Base-by-base conservation (phyloP, 2,113 vertebrate genomes). In the Phalacrocorax aristotelis region DNA sequence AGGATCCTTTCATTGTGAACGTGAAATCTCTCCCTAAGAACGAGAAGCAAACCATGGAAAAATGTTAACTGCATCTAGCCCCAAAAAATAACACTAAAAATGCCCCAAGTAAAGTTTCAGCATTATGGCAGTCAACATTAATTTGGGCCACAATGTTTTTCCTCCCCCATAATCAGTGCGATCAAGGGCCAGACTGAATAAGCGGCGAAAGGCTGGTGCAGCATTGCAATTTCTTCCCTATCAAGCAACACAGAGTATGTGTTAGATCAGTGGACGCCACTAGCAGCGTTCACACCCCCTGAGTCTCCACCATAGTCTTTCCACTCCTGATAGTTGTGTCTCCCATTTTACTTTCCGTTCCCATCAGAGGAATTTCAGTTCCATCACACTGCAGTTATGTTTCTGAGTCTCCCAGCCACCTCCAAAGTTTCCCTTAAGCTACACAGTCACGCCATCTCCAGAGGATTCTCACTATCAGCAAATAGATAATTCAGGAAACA, bases 1-100 rank as follows among this genome's bases (percentile, higher is more conserved):
- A 97, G 8, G 98, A 98, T 54, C 98, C 98, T 94, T 96, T 96
- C 85, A 98, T 48, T 12, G 62, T 87, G 64, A 97, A 97, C 0
- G 19, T 92, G 78, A 97, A 96, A 49, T 89, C 34, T 94, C 71
- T 84, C 32, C 69, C 97, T 97, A 66, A 76, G 64, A 82, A 44
- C 23, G 87, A 60, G 89, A 23, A 71, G 38, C 10, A 95, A 72
- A 89, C 8, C 11, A 0, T 32, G 89, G 38, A 55, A 23, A 84
- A 61, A 57, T 0, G 14, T 95, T 75, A 92, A 65, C 8, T 30
- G 27, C 4, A 5, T 12, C 52, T 22, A 11, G 46, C 25, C 16
- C 26, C 32, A 69, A 70, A 80, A 57, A 58, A 9, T 1, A 25
- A 32, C n/a, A 74, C 61, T 20, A 20, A 48, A 91, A 70, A 15